These are phyloP conservation scores for Periophthalmus modestus DNA, from an alignment of 2,113 vertebrate genomes.

Conservation along the genomic window DNA sequence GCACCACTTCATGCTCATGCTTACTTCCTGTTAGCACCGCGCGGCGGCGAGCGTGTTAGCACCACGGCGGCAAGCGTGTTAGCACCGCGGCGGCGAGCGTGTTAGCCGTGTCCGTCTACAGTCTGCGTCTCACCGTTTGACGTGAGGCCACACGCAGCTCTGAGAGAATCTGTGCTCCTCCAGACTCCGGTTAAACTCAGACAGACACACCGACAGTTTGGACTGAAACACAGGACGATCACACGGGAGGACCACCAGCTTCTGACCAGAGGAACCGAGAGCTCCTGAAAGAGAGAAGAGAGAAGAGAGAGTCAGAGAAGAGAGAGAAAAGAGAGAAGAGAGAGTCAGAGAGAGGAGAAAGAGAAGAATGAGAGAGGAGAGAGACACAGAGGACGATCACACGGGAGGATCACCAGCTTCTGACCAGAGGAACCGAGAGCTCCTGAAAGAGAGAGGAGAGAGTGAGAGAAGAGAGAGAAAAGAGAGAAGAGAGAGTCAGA, in stretches of 20 bases:
- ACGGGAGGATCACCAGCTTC: neutral
- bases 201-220: conserved; percentile 51
- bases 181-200: conserved; percentile 61
- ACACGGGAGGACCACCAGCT: conserved; percentile 30
- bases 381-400: too few relatives aligned
- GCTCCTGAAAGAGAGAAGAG: neutral
- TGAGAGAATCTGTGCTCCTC: conserved; percentile 39
- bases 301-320: too few relatives aligned
- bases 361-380: too few relatives aligned
- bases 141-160: conserved; percentile 68
- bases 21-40: too few relatives aligned
- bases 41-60: too few relatives aligned
- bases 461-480: neutral
- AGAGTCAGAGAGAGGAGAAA: too few relatives aligned
- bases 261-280: neutral
- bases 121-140: conserved; percentile 47
- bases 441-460: neutral
- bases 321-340: too few relatives aligned
- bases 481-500: too few relatives aligned
- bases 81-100: too few relatives aligned
- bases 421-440: neutral
- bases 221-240: conserved; percentile 50
- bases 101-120: too few relatives aligned
- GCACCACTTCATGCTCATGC: too few relatives aligned
- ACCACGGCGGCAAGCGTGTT: too few relatives aligned